Base-by-base conservation (phyloP, 1,140 invertebrate genomes). In the Orchestia grillus region DNA sequence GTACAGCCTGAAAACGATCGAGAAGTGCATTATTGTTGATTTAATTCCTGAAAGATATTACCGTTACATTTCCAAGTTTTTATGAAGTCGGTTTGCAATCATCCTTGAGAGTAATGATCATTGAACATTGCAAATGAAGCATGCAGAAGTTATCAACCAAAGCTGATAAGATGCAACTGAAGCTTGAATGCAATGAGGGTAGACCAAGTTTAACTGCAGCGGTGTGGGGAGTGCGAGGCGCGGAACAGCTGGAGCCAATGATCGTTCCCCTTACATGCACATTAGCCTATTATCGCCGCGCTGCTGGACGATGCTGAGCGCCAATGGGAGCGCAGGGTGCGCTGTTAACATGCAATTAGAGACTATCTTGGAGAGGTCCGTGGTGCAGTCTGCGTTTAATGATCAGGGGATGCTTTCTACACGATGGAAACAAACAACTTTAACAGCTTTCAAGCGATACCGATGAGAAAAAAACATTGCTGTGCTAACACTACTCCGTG, bases 311-410 rank as follows among this genome's bases (percentile, higher is more conserved):
- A 36, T 77, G 62, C 62, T 77, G 88, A 91, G 88, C 88, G 44
- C 88, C 88, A 91, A 91, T 91, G 41, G 88, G 88, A 91, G 88
- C 88, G 88, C 88, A 44, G 41, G 88, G 41, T 44, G 88, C 44
- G 44, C 88, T 6, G 88, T 91, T 91, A 91, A 91, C 88, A 91
- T 91, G 88, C 88, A 91, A 91, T 91, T 91, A 91, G 88, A 91
- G 88, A 91, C 88, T 91, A 91, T 91, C 88, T 91, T 91, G 11
- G 88, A 91, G 88, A 91, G 88, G 19, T 44, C 88, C 41, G 88
- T 44, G 88, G 44, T 91, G 88, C 88, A 91, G 88, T 91, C 88
- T 91, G 88, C 28, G 88, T 41, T 91, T 91, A 91, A 91, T 91
- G 88, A 91, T 91, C 41, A 91, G 88, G 88, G 88, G 41, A 91